Conservation (phyloP, 2,888 invertebrate genomes). For the Dicyrtoma fusca region DNA sequence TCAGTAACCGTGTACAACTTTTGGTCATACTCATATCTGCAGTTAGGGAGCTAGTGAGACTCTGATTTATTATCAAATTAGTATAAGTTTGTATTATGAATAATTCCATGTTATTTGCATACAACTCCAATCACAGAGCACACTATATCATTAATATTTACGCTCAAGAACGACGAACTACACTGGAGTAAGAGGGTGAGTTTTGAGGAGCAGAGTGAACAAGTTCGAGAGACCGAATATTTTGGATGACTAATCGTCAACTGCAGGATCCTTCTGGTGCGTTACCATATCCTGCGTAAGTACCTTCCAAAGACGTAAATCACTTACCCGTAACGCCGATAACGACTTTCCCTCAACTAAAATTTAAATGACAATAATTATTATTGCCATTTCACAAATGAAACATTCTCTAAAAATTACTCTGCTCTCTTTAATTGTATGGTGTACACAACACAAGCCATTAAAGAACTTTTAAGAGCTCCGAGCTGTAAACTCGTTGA, state of each 20-base stretch:
- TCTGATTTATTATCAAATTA: conserved; percentile 21
- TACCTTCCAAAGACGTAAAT: no score
- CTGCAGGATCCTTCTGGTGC: background rate
- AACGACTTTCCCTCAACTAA: no score
- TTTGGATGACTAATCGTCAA: background rate
- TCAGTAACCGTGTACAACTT: background rate
- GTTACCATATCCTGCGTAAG: background rate
- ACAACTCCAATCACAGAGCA: background rate
- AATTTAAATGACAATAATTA: no score
- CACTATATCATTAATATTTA: background rate
- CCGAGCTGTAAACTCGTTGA: no score
- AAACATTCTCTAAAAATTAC: no score
- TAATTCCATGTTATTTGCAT: conserved; percentile 3
- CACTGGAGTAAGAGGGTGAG: background rate
- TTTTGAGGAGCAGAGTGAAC: background rate
- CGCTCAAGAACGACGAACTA: background rate
- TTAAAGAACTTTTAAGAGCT: no score
- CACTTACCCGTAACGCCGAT: no score
- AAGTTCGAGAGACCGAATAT: background rate
- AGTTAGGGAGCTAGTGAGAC: conserved; percentile 9
- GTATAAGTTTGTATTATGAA: conserved; percentile 12
- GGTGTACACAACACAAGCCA: no score
- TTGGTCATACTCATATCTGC: background rate
- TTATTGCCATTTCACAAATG: no score
- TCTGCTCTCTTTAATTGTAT: no score